phyloP scores from a whole-genome alignment of 1,140 invertebrate species.

The Papilio glaucus region DNA sequence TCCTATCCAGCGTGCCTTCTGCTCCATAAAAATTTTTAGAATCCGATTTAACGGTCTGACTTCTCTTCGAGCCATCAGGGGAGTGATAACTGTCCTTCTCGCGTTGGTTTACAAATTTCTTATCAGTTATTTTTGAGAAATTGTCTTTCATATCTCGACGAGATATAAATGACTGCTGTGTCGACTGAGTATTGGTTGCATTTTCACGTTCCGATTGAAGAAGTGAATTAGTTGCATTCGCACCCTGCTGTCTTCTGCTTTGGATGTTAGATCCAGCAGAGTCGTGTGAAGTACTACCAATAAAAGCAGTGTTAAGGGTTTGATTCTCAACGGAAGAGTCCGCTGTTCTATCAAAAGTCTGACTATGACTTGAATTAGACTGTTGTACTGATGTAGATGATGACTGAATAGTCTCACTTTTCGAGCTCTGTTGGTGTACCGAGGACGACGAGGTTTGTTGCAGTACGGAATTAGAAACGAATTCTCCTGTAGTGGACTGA shows the following conservation, averaged over 20 bases:
- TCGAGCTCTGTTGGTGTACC: constrained; percentile 74
- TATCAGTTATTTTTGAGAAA: constrained; percentile 46
- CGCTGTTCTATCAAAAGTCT: constrained; percentile 62
- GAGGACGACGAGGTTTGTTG: constrained; percentile 75
- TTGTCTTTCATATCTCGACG: constrained; percentile 48
- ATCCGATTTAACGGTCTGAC: constrained; percentile 64
- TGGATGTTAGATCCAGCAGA: constrained; percentile 47
- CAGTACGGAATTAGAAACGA: constrained; percentile 69
- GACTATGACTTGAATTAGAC: constrained; percentile 69
- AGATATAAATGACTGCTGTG: constrained; percentile 46
- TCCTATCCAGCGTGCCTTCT: constrained; percentile 68
- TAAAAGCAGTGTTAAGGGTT: constrained; percentile 78
- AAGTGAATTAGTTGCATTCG: constrained; percentile 73
- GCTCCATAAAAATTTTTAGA: constrained; percentile 71
- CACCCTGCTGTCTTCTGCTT: constrained; percentile 65
- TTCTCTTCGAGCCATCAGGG: constrained; percentile 56
- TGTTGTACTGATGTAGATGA: constrained; percentile 75
- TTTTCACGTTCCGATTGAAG: constrained; percentile 76
- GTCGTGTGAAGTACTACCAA: constrained; percentile 62
- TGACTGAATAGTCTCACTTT: constrained; percentile 73
- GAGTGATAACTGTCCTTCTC: constrained; percentile 62
- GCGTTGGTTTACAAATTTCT: constrained; percentile 60
- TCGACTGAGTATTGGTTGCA: constrained; percentile 57
- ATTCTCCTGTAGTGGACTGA: constrained; percentile 73
- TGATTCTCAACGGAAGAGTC: constrained; percentile 67